Evolutionary conservation across 2,113 vertebrate genomes (phyloP).

Genomic region (Nothobranchius kuhntae): DNA sequence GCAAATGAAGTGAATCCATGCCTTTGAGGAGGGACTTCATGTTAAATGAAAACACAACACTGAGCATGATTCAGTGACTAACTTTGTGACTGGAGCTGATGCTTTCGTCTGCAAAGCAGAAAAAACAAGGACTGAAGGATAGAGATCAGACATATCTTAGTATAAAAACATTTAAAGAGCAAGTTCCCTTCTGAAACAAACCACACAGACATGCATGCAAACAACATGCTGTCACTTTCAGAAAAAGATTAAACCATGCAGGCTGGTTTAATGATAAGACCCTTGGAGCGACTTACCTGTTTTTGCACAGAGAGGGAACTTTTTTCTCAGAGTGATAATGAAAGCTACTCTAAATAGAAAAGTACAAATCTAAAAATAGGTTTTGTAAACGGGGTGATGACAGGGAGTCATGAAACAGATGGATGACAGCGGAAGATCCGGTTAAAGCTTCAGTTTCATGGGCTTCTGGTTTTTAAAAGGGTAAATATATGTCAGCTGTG

Average conservation of each 20-base stretch:
- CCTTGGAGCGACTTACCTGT: neutral
- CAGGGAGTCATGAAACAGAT: neutral
- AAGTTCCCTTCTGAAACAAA: conserved; percentile 52
- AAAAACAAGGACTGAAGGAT: conserved; percentile 30
- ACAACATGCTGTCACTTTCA: conserved; percentile 6
- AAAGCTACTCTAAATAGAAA: neutral
- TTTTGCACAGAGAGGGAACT: neutral
- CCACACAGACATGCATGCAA: conserved; percentile 38
- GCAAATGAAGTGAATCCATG: conserved; percentile 21
- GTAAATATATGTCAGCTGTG: conserved; percentile 28
- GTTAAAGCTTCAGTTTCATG: conserved; percentile 5
- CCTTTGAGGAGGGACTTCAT: neutral
- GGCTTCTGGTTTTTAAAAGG: neutral
- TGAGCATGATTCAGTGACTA: conserved; percentile 57
- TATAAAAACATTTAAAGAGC: no score
- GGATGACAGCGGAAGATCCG: conserved; percentile 9
- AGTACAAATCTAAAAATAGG: neutral
- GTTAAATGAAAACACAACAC: conserved; percentile 5
- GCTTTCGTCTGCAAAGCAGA: conserved; percentile 60
- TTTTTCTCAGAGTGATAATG: no score
- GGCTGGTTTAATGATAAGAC: neutral
- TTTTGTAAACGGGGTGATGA: neutral
- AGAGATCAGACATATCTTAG: conserved; percentile 6
- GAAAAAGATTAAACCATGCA: neutral
- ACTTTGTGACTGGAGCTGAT: conserved; percentile 61